These are phyloP conservation scores for Lineus longissimus DNA, from an alignment of 1,140 invertebrate genomes.

Conservation along the genomic window DNA sequence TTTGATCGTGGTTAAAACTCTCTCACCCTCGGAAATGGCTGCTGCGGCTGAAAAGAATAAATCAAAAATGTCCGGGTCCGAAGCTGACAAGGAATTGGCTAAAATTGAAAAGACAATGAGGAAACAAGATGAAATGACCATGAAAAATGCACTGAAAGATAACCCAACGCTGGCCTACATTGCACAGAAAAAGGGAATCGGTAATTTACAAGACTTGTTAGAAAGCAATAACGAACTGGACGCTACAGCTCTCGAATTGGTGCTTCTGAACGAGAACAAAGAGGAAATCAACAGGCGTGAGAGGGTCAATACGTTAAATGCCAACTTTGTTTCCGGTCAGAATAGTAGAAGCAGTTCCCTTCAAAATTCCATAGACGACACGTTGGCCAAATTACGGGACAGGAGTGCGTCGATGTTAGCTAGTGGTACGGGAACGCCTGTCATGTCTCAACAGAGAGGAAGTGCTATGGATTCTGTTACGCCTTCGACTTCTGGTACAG, in stretches of 20 bases:
- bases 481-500: no score
- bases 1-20: background rate
- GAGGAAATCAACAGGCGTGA: constrained; percentile 5
- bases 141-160: constrained; percentile 3
- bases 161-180: constrained; percentile 1
- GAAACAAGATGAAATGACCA: constrained; percentile 1
- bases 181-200: constrained; percentile 2
- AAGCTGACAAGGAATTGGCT: constrained; percentile 4
- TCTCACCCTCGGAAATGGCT: background rate
- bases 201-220: background rate
- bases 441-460: background rate
- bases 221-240: background rate
- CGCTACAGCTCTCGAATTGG: background rate
- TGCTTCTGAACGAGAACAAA: background rate
- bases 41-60: constrained; percentile 5
- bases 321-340: background rate
- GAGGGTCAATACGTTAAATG: background rate
- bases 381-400: constrained; percentile 2
- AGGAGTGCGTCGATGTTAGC: background rate
- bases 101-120: background rate
- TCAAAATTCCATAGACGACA: constrained; percentile 3
- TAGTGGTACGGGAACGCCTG: background rate
- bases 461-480: constrained; percentile 7
- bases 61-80: background rate
- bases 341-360: constrained; percentile 1